Base-by-base conservation (phyloP, 2,888 invertebrate genomes). In the Cerastis leucographa region DNA sequence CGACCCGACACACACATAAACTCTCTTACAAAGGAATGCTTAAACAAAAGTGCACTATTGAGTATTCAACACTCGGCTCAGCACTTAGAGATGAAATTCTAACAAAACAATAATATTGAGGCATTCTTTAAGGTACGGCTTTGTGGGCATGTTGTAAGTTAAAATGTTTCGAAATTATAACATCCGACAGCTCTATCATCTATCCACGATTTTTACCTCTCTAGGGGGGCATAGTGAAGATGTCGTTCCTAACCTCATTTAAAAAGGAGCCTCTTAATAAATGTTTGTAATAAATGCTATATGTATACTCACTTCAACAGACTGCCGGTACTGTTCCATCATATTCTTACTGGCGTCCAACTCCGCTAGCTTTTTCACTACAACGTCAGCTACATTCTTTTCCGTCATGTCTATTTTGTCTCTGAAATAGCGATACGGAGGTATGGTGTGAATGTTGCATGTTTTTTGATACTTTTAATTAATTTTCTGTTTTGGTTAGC, bases 401-500 rank as follows among this genome's bases (percentile, higher is more conserved):
- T 96, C 96, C 0, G 96, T 96, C 62, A 94, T 90, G 88, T 96
- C 96, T 87, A 96, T 92, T 86, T 95, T 95, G 84, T 96, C 96
- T 89, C 96, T 96, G 94, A 9, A 92, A 92, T 86, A 87, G 87
- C 86, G 77, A 88, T 85, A 76, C 56, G 17, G 44, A 40, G 7
- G 5, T 51, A 51, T 40, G 65, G 51, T 51, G 35, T 81, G 46
- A 56, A 51, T 71, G 40, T 56, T 67, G 51, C 17, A 56, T 46
- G 42, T n/a, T 22, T 22, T n/a, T 25, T 14, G 0, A 19, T 19
- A 14, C 0, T 54, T 42, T 6, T 12, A n/a, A n/a, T 54, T 44
- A 73, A 29, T 44, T 44, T 1, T 19, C 35, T 70, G 44, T 56
- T 46, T 40, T 56, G 14, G n/a, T 25, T 12, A 46, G 46, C 19